Evolutionary conservation across 2,113 vertebrate species (phyloP).

Genomic region (Microtus pennsylvanicus): DNA sequence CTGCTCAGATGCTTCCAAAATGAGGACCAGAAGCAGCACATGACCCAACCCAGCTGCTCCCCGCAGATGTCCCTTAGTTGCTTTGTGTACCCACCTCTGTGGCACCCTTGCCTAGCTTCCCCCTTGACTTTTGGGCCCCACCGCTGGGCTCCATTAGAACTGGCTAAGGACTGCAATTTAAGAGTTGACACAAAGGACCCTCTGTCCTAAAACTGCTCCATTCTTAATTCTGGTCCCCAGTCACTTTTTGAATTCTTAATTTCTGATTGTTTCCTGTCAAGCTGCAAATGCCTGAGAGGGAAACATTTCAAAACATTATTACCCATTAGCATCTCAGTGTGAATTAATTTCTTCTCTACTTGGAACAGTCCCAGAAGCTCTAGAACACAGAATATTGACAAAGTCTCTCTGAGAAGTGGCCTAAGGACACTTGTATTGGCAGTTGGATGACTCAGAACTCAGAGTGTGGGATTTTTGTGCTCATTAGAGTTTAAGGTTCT

Average conservation of each 20-base stretch:
- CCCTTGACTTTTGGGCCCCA: not conserved
- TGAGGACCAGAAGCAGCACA: not conserved
- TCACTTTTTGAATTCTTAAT: slow-evolving; percentile 8
- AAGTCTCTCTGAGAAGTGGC: not conserved
- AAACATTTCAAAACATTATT: not conserved
- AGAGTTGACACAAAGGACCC: not conserved
- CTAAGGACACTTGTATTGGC: not conserved
- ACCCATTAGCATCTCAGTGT: not conserved
- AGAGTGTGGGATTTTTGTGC: not conserved
- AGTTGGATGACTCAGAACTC: not conserved
- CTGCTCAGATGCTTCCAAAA: slow-evolving; percentile 44
- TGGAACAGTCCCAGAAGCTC: not conserved
- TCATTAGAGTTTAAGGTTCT: not conserved
- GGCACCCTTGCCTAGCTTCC: not conserved
- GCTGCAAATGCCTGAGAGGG: not conserved
- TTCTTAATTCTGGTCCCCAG: not conserved
- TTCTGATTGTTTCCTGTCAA: slow-evolving; percentile 1
- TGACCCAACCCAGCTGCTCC: slow-evolving; percentile 42
- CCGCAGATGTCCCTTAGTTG: not conserved
- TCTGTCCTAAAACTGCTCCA: not conserved
- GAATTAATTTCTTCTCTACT: not conserved
- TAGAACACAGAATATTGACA: not conserved
- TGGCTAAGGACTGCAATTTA: not conserved
- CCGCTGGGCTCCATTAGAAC: not conserved
- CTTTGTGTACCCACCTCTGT: not conserved